Percentiles rank a stretch among this genome's conserved stretches.
Conservation (phyloP, 2,888 invertebrate species). For the Leucozona laternaria region DNA sequence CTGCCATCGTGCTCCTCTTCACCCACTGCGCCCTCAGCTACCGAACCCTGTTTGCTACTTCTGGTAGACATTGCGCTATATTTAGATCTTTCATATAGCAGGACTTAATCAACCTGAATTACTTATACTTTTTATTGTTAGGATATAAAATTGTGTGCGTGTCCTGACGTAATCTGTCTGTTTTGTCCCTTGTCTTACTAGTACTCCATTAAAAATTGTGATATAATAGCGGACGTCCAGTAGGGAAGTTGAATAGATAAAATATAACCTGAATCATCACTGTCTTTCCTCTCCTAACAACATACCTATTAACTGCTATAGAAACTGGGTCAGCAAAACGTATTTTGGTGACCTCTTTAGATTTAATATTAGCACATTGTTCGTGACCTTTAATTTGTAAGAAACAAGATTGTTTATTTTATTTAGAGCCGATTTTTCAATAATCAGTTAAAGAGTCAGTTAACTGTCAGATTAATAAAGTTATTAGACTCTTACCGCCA, state of each 20-base stretch:
- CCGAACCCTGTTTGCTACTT: not conserved
- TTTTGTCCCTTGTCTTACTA: not conserved
- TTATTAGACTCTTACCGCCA: too few species aligned
- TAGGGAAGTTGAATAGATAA: not conserved
- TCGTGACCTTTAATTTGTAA: not conserved
- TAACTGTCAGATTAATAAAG: too few species aligned
- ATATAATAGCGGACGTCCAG: conserved; percentile 12
- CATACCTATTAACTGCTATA: not conserved
- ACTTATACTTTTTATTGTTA: conserved; percentile 28
- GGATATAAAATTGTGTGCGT: conserved; percentile 38
- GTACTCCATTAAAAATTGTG: conserved; percentile 24
- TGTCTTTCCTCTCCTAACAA: not conserved
- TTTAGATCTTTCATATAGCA: conserved; percentile 33
- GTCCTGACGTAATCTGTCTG: conserved; percentile 35
- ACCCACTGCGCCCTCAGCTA: not conserved
- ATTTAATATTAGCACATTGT: not conserved
- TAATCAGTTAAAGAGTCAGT: too few species aligned
- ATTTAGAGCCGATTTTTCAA: too few species aligned
- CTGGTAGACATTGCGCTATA: conserved; percentile 26
- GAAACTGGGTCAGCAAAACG: not conserved
- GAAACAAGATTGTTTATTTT: not conserved
- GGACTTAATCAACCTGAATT: conserved; percentile 35
- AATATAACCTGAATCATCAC: conserved; percentile 28
- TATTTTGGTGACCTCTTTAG: not conserved
- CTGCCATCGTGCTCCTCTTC: rapidly evolving